phyloP scores from a whole-genome alignment of 53 echinoderm and acorn worm genomes.

The Mesocentrotus franciscanus region DNA sequence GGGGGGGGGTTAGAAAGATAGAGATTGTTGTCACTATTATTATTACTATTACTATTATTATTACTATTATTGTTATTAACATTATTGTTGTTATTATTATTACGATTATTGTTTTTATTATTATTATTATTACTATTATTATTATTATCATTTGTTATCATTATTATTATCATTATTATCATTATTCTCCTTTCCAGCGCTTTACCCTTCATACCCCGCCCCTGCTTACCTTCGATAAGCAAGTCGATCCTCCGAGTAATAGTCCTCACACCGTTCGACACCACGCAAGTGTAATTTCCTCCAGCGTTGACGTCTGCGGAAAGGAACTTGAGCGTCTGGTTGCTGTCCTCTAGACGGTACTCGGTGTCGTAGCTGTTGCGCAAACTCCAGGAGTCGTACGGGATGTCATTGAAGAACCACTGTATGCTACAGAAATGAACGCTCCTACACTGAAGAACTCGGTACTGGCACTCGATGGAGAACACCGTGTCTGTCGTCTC shows the following conservation, averaged over 20 bases:
- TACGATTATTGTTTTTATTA: too few relatives aligned
- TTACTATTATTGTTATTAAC: too few relatives aligned
- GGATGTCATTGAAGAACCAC: conserved; percentile 33
- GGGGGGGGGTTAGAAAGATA: background rate
- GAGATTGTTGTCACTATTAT: background rate
- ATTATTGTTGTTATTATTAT: too few relatives aligned
- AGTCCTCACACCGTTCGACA: background rate
- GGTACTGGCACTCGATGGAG: background rate
- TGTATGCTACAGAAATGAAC: background rate
- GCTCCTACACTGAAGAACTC: background rate
- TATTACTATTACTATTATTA: too few relatives aligned
- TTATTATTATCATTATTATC: background rate
- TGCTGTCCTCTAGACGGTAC: background rate
- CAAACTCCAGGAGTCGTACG: background rate
- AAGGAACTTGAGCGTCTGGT: background rate
- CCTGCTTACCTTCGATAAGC: background rate
- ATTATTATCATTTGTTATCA: too few relatives aligned
- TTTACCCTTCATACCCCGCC: background rate
- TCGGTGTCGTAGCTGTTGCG: background rate
- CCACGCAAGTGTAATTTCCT: background rate
- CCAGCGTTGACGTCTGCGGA: background rate
- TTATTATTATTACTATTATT: too few relatives aligned
- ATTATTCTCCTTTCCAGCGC: too few relatives aligned
- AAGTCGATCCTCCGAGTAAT: background rate
- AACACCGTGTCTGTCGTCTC: background rate